Conservation (phyloP, 2,113 vertebrate genomes). For the Mobula birostris region DNA sequence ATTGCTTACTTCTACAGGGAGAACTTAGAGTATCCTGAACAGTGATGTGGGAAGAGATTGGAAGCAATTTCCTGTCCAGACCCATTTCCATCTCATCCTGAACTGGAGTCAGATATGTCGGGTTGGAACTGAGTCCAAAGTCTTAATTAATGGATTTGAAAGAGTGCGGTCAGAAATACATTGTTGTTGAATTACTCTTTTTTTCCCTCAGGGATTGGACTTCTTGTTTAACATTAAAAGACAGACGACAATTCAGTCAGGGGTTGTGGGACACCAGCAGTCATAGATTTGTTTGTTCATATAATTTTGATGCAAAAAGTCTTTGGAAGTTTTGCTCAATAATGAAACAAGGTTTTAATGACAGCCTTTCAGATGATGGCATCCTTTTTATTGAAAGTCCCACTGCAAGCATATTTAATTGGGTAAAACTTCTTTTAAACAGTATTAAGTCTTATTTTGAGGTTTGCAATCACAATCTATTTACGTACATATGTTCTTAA, state of each 20-base stretch:
- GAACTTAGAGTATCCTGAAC: background rate
- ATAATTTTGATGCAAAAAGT: background rate
- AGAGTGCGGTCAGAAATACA: background rate
- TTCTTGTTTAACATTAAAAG: background rate
- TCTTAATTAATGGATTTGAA: background rate
- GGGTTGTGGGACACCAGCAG: background rate
- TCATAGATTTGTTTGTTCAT: background rate
- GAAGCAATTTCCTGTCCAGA: background rate
- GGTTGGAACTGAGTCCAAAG: background rate
- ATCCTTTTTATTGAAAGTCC: background rate
- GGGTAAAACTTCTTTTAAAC: background rate
- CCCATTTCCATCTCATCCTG: background rate
- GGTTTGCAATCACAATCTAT: background rate
- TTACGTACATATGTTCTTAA: background rate
- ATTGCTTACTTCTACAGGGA: background rate
- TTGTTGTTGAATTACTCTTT: background rate
- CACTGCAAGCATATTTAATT: background rate
- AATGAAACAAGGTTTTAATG: background rate
- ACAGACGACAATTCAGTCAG: background rate
- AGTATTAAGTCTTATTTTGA: background rate
- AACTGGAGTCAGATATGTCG: background rate
- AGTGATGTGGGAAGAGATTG: background rate
- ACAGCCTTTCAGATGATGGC: background rate
- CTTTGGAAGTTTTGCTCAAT: background rate
- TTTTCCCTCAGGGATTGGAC: background rate